phyloP scores from a whole-genome alignment of 2,888 invertebrate genomes.

The Synergus umbraculus region DNA sequence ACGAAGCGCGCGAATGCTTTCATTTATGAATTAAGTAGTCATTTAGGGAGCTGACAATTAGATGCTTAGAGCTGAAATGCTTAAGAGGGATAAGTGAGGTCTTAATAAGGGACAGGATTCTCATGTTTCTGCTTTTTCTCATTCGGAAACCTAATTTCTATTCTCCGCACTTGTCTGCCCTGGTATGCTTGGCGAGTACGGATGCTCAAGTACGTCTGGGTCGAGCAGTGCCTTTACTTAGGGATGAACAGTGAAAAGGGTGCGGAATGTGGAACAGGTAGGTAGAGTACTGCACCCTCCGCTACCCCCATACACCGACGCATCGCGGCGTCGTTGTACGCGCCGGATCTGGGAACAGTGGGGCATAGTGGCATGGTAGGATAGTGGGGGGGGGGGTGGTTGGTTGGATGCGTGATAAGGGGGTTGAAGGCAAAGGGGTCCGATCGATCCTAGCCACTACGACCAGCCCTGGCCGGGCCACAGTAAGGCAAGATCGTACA shows the following conservation, averaged over 20 bases:
- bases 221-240: not conserved
- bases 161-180: not conserved
- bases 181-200: not conserved
- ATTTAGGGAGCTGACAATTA: too few species aligned
- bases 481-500: conserved; percentile 44
- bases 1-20: too few species aligned
- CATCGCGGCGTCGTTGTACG: conserved; percentile 43
- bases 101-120: not conserved
- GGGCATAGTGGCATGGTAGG: conserved; percentile 43
- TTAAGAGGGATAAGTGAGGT: not conserved
- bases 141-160: not conserved
- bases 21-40: too few species aligned
- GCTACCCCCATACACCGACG: conserved; percentile 21
- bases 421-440: conserved; percentile 60
- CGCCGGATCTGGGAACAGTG: conserved; percentile 30
- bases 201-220: not conserved
- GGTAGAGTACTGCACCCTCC: not conserved
- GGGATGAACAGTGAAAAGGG: conserved; percentile 21
- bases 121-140: not conserved
- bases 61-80: too few species aligned
- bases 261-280: conserved; percentile 43
- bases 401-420: conserved; percentile 46
- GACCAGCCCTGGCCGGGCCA: conserved; percentile 57
- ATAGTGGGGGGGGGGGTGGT: conserved; percentile 52
- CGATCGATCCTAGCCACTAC: conserved; percentile 68